Conservation (phyloP, 1,140 invertebrate genomes). For the Drosophila tani region DNA sequence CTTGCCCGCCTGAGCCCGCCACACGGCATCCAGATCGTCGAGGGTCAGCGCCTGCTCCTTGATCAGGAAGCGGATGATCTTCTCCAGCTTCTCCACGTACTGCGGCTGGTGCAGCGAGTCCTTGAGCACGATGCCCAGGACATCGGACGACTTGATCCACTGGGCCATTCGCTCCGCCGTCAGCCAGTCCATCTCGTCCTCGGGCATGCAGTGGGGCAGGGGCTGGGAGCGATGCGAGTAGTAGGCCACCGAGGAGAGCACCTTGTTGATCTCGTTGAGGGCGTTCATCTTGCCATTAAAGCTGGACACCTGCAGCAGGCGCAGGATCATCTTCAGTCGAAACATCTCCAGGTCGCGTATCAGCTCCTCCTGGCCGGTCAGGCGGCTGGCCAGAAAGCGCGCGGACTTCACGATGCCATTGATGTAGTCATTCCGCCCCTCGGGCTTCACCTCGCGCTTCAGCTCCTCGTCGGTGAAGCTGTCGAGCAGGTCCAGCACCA, state of each 20-base stretch:
- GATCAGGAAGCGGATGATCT: conserved; percentile 98
- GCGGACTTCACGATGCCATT: conserved; percentile 95
- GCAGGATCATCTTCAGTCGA: conserved; percentile 97
- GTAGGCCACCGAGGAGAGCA: conserved; percentile 95
- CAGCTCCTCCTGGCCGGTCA: conserved; percentile 93
- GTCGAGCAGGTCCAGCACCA: conserved; percentile 95
- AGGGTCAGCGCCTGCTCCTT: conserved; percentile 96
- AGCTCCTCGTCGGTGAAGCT: conserved; percentile 98
- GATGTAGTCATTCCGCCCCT: conserved; percentile 96
- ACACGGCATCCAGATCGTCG: conserved; percentile 96
- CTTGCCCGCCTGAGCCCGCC: conserved; percentile 97
- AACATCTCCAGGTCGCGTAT: conserved; percentile 97
- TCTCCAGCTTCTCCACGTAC: conserved; percentile 99
- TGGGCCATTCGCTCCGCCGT: conserved; percentile 97
- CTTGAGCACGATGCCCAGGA: conserved; percentile 96
- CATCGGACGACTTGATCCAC: conserved; percentile 98
- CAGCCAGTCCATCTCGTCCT: conserved; percentile 96
- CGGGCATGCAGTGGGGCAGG: conserved; percentile 82
- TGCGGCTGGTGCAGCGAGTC: conserved; percentile 99
- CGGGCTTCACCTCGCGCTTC: conserved; percentile 98
- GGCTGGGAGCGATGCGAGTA: conserved; percentile 91
- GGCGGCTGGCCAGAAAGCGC: conserved; percentile 93
- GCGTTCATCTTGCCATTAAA: conserved; percentile 99
- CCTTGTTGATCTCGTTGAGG: conserved; percentile 99
- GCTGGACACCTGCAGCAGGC: conserved; percentile 97